Conservation (phyloP, 2,888 invertebrate species). For the Pycnomerus fuliginosus region DNA sequence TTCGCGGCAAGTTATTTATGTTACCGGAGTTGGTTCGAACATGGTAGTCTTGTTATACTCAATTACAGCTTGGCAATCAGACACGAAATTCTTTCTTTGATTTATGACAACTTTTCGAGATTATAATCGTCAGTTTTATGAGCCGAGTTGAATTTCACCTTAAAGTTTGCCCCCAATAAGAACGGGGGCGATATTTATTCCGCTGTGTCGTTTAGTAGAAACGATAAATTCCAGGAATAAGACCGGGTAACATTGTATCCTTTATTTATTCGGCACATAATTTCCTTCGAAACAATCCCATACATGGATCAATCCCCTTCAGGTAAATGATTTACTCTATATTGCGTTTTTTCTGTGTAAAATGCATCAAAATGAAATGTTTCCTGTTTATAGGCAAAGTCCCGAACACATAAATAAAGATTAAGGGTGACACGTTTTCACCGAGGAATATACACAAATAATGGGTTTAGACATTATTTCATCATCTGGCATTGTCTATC, state of each 20-base stretch:
- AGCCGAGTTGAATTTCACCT: conserved; percentile 1
- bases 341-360: too few species aligned
- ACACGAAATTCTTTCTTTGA: conserved; percentile 12
- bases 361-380: too few species aligned
- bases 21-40: conserved; percentile 28
- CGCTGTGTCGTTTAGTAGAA: conserved; percentile 9
- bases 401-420: conserved; percentile 6
- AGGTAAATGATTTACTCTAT: too few species aligned
- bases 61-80: conserved; percentile 17
- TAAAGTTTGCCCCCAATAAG: too few species aligned
- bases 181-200: conserved; percentile 11
- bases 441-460: conserved; percentile 4
- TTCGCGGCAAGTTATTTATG: conserved; percentile 31
- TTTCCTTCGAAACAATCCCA: conserved; percentile 4
- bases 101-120: conserved; percentile 6
- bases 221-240: conserved; percentile 11
- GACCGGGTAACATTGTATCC: conserved; percentile 9
- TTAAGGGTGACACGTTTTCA: conserved; percentile 4
- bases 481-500: too few species aligned
- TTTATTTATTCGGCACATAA: conserved; percentile 11
- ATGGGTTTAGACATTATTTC: too few species aligned
- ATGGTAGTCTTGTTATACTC: conserved; percentile 19
- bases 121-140: background rate
- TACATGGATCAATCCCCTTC: conserved; percentile 9
- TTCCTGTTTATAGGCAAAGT: conserved; percentile 3